Percentiles rank a stretch among this genome's conserved stretches.
Evolutionary conservation across 2,113 vertebrate genomes (phyloP).

Genomic region (Rallus limicola): DNA sequence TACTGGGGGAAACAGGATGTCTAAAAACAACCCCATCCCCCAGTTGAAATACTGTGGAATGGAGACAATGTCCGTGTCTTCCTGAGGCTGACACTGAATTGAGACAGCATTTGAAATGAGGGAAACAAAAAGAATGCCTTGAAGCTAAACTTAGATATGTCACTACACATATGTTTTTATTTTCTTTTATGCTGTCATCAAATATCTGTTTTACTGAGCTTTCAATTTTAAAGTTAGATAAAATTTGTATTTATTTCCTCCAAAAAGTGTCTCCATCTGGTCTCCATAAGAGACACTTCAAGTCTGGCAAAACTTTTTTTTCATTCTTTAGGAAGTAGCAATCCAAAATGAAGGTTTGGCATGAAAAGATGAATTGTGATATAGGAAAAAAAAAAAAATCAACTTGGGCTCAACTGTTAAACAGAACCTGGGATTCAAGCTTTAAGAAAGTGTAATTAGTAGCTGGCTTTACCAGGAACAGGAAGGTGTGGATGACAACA

Average conservation of each 20-base stretch:
- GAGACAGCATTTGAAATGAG: background rate
- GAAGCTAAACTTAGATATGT: background rate
- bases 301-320: background rate
- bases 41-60: background rate
- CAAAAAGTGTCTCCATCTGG: background rate
- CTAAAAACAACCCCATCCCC: rapidly evolving
- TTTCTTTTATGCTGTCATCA: background rate
- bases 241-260: background rate
- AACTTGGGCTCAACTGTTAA: background rate
- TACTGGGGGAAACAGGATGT: background rate
- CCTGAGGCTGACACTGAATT: background rate
- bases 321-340: background rate
- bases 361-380: background rate
- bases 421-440: background rate
- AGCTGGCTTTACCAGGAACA: background rate
- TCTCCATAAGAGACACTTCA: background rate
- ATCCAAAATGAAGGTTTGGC: background rate
- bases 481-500: background rate
- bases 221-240: background rate
- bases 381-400: background rate
- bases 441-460: background rate
- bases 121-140: background rate
- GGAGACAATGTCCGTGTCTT: background rate
- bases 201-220: background rate
- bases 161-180: background rate